Evolutionary conservation across 1,140 invertebrate species (phyloP), one percentile per base, ranked within the genome.

Genomic region (Drosophila nasuta): DNA sequence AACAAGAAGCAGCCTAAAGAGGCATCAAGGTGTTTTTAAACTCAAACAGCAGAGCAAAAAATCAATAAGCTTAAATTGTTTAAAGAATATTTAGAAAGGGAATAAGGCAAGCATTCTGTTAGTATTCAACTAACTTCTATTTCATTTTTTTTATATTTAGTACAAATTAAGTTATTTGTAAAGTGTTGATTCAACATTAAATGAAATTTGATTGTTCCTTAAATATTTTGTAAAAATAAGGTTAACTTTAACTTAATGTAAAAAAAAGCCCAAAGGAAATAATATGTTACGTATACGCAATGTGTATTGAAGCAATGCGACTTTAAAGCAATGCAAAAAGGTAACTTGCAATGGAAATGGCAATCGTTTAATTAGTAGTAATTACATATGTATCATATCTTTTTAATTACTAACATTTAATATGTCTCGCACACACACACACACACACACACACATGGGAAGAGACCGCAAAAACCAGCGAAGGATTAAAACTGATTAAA

Each of bases 401-500:
- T 82, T 70, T 77, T 76, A 88, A 87, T 79, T 81, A 72, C 77
- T 73, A 83, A 75, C 49, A 67, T 89, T 88, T 83, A 83, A 88
- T 78, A 78, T 74, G 60, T 49, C 49, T 11, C 8, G 48, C 25
- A 51, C 5, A 33, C 30, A 49, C 33, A 33, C 17, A 52, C 41
- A 15, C 15, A 35, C 20, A 46, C 11, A 13, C 43, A 30, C 6
- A 60, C 17, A 57, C 51, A 68, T 48, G 66, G 48, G 48, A 46
- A 87, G 51, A 58, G 71, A 71, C 83, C 77, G 51, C 83, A 83
- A 75, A 68, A 88, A 73, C 77, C 65, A 69, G 67, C 75, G 51
- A 71, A 79, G 77, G 81, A 79, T 89, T 89, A 89, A 89, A 89
- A 90, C 86, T 89, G 86, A 89, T 89, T 89, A 88, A 88, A 88